Conservation (phyloP, 1,140 invertebrate genomes). For the Bombus pyrosoma region DNA sequence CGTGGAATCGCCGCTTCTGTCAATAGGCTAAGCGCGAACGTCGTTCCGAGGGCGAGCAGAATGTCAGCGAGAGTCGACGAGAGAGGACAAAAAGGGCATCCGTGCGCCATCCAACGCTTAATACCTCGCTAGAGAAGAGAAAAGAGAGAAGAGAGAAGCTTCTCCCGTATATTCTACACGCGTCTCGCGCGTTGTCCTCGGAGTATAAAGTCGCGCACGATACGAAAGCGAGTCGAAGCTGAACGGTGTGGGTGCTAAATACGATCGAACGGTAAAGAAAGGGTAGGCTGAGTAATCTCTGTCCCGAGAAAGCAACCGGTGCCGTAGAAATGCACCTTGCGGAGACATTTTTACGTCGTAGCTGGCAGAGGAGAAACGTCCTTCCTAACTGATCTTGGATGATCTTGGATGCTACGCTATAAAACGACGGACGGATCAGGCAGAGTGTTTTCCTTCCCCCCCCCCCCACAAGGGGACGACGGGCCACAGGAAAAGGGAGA, state of each 20-base stretch:
- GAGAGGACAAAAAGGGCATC: slow-evolving; percentile 57
- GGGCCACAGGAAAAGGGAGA: slow-evolving; percentile 49
- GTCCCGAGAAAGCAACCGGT: not conserved
- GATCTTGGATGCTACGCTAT: not conserved
- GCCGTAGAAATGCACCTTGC: slow-evolving; percentile 14
- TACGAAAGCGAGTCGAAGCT: slow-evolving; percentile 33
- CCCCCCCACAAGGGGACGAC: not conserved
- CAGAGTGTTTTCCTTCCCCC: not conserved
- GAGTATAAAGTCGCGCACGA: slow-evolving; percentile 57
- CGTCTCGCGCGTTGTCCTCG: slow-evolving; percentile 38
- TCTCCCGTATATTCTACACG: slow-evolving; percentile 65
- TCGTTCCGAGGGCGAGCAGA: not conserved
- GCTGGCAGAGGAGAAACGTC: too few relatives aligned
- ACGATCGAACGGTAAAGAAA: slow-evolving; percentile 35
- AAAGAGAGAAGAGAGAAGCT: slow-evolving; percentile 55
- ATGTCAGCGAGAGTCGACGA: slow-evolving; percentile 38
- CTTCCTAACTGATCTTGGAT: too few relatives aligned
- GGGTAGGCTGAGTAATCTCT: slow-evolving; percentile 19
- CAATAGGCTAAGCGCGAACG: slow-evolving; percentile 6
- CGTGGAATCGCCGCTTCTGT: not conserved
- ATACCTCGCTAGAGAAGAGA: slow-evolving; percentile 50
- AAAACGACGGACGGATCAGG: slow-evolving; percentile 33
- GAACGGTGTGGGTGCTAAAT: slow-evolving; percentile 41
- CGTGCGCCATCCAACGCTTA: slow-evolving; percentile 41
- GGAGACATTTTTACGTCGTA: not conserved